Base-by-base conservation (phyloP, 1,140 invertebrate genomes). In the Papilio xuthus region DNA sequence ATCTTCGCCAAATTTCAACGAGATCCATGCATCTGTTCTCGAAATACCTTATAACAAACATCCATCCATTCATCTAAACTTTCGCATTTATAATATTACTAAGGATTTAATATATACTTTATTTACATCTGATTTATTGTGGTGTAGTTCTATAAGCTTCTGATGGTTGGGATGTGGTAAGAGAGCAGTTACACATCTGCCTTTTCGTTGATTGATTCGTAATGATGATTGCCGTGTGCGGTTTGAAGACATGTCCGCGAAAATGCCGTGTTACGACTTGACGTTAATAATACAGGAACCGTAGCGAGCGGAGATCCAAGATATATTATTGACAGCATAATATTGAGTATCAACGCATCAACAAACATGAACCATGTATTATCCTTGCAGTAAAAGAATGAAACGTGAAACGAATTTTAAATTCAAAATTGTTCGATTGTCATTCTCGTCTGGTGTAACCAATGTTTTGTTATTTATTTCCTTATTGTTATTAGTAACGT, bases 181-280 rank as follows among this genome's bases (percentile, higher is more conserved):
- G 89, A 88, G 85, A 87, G 80, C 87, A 88, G 88, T 89, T 86
- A 87, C 85, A 88, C 88, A 91, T 92, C 88, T 92, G 90, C 86
- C 83, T 88, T 88, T 88, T 89, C 82, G 82, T 84, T 85, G 90
- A 91, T 91, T 91, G 89, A 89, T 89, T 87, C 85, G 84, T 91
- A 93, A 90, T 89, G 79, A 90, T 91, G 88, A 92, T 90, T 88
- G 84, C 87, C 80, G 86, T 81, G 85, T 87, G 87, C 84, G 86
- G 86, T 89, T 84, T 82, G 79, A 84, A 86, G 85, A 86, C 82
- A 85, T 84, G 83, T 85, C 83, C 83, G 82, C 83, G 84, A 87
- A 88, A 89, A 80, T 85, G 83, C 81, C 84, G 80, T 86, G 85
- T 81, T 84, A 88, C 84, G 82, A 84, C 86, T 78, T 87, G 85